These are phyloP conservation scores for Rhopalosiphum nymphaeae DNA, from an alignment of 2,888 invertebrate species.

Conservation along the genomic window DNA sequence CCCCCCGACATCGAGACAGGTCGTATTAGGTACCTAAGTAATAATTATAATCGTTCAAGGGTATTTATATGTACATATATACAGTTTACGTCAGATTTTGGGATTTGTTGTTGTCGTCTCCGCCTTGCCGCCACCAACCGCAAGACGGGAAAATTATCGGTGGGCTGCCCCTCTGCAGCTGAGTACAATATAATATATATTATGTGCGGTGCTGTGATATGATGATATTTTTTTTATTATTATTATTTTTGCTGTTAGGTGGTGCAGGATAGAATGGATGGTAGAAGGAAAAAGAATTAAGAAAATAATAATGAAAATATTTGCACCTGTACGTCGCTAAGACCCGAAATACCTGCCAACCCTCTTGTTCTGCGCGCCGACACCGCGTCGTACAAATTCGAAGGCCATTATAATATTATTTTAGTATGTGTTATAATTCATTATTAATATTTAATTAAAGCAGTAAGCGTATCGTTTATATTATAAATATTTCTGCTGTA, in stretches of 20 bases:
- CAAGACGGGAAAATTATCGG: constrained; percentile 6
- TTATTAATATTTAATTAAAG: not conserved
- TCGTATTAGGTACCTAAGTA: not conserved
- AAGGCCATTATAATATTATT: constrained; percentile 40
- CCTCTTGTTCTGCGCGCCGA: not conserved
- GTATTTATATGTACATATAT: not conserved
- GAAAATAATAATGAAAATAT: constrained; percentile 62
- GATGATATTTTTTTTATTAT: constrained; percentile 26
- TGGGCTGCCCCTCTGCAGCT: not conserved
- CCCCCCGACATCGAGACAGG: not conserved
- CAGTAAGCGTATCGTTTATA: not conserved
- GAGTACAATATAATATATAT: not conserved
- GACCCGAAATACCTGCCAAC: constrained; percentile 56
- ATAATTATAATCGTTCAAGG: constrained; percentile 50
- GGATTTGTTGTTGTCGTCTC: constrained; percentile 43
- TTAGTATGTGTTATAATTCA: not conserved
- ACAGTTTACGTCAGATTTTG: not conserved
- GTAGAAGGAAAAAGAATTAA: constrained; percentile 25
- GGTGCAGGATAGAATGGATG: not conserved
- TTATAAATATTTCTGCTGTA: not conserved
- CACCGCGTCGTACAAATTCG: not conserved
- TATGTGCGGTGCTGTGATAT: not conserved
- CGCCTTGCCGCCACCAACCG: constrained; percentile 7
- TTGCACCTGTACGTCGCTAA: constrained; percentile 59
- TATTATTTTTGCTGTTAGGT: constrained; percentile 26